These are phyloP conservation scores for Limnephilus marmoratus DNA, from an alignment of 2,888 invertebrate species.

Conservation along the genomic window DNA sequence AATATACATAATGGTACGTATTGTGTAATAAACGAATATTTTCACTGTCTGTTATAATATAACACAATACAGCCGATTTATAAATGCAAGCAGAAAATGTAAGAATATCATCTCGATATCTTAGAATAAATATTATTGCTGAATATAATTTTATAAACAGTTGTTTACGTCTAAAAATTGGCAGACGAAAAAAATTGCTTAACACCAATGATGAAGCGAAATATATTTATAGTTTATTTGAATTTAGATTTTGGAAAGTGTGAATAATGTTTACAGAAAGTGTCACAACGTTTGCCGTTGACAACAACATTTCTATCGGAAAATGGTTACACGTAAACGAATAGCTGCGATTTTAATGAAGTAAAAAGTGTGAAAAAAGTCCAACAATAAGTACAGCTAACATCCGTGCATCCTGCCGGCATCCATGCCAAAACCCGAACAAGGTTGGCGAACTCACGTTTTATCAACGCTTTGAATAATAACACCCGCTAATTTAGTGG, in stretches of 20 bases:
- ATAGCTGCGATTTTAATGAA: constrained; percentile 17
- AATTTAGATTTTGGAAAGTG: neutral
- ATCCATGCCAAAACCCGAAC: constrained; percentile 22
- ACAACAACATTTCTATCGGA: neutral
- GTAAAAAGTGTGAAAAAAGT: constrained; percentile 35
- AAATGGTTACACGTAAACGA: neutral
- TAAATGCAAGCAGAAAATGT: neutral
- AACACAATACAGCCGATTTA: neutral
- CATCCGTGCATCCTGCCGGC: constrained; percentile 61
- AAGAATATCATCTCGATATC: neutral
- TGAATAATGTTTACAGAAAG: neutral
- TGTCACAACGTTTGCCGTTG: neutral
- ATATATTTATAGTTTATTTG: neutral
- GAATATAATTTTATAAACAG: neutral
- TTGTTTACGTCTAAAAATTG: neutral
- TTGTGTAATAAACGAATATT: neutral
- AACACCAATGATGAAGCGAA: constrained; percentile 24
- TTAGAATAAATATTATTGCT: neutral
- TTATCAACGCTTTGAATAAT: constrained; percentile 48
- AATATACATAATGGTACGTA: too few relatives aligned
- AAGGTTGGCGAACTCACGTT: constrained; percentile 61
- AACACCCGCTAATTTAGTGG: constrained; percentile 55
- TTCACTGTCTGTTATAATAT: neutral
- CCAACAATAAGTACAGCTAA: constrained; percentile 53
- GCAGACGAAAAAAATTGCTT: neutral